Conservation (phyloP, 2,113 vertebrate species). For the Leiothrix lutea region DNA sequence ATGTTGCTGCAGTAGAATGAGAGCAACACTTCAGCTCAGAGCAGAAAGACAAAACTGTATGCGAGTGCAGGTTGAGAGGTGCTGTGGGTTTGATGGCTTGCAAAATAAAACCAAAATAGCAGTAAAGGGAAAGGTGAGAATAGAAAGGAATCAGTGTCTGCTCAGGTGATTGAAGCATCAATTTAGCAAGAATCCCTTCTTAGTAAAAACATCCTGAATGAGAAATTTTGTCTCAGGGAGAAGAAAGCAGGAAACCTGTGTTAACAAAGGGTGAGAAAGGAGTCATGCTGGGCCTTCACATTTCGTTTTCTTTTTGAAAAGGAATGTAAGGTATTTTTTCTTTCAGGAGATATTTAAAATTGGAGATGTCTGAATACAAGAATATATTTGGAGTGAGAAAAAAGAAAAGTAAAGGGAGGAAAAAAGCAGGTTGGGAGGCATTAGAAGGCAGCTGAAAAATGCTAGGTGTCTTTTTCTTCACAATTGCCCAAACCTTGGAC, state of each 20-base stretch:
- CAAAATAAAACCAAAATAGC: neutral
- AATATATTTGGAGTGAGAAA: neutral
- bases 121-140: neutral
- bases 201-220: neutral
- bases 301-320: neutral
- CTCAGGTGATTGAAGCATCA: neutral
- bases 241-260: neutral
- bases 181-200: neutral
- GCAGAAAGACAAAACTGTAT: neutral
- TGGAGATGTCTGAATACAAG: neutral
- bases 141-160: neutral
- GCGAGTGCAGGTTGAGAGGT: neutral
- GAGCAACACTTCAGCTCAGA: neutral
- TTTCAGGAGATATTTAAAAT: neutral
- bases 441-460: neutral
- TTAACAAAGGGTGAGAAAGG: neutral
- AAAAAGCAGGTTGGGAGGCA: neutral
- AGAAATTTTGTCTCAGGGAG: neutral
- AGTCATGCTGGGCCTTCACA: accelerated
- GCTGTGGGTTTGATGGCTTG: neutral
- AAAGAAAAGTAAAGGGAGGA: neutral
- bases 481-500: neutral
- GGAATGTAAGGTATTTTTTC: neutral
- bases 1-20: neutral
- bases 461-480: neutral